phyloP scores from a whole-genome alignment of 2,113 vertebrate genomes.

The Poeciliopsis occidentalis region DNA sequence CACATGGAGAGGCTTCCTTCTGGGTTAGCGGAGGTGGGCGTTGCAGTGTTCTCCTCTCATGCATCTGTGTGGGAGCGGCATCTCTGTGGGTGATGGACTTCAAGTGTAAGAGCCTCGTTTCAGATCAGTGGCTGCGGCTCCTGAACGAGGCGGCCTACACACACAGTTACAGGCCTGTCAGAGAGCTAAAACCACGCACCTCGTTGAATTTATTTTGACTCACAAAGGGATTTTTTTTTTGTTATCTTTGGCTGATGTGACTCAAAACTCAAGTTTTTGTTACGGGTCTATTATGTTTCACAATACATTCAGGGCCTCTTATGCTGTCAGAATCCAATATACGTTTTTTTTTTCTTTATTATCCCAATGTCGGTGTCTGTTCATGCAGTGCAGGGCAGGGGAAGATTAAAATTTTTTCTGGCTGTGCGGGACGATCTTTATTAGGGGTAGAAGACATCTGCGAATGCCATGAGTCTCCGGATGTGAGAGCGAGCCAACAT shows the following conservation, averaged over 20 bases:
- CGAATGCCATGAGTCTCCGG: constrained; percentile 50
- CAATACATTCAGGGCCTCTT: neutral
- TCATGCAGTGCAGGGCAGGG: constrained; percentile 34
- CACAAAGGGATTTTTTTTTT: constrained; percentile 3
- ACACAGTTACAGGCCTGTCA: constrained; percentile 46
- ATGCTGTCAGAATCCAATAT: neutral
- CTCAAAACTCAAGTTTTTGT: constrained; percentile 17
- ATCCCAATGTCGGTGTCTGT: constrained; percentile 3
- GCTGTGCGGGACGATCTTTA: constrained; percentile 24
- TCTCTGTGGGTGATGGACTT: constrained; percentile 63
- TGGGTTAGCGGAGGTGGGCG: constrained; percentile 46
- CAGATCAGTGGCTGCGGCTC: constrained; percentile 55
- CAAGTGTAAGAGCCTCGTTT: constrained; percentile 54
- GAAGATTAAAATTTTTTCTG: constrained; percentile 38
- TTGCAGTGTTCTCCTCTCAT: constrained; percentile 63
- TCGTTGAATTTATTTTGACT: constrained; percentile 47
- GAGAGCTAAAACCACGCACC: constrained; percentile 40
- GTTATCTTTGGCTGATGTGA: constrained; percentile 22
- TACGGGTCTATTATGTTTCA: constrained; percentile 9
- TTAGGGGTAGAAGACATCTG: constrained; percentile 56
- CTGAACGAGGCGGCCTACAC: constrained; percentile 67
- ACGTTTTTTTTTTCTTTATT: neutral
- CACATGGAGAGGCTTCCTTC: constrained; percentile 22
- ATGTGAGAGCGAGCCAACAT: constrained; percentile 51
- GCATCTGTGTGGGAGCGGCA: constrained; percentile 62